Evolutionary conservation across 2,113 vertebrate genomes (phyloP).

Genomic region (Romanogobio albipinnatus): DNA sequence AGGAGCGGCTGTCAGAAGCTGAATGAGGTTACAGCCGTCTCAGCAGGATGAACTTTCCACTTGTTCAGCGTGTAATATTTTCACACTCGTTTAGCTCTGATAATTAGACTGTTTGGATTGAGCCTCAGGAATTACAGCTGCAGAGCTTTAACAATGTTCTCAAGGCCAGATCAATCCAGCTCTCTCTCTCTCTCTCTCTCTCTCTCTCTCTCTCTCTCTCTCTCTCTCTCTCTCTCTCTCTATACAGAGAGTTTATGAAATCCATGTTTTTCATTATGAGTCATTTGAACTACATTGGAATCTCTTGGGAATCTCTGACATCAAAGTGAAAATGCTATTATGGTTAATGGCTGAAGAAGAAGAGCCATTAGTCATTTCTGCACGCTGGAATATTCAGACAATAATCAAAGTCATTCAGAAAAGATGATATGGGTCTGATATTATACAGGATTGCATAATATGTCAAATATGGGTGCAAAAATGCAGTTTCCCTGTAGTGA

Average conservation of each 20-base stretch:
- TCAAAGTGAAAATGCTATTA: background rate
- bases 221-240: too few relatives aligned
- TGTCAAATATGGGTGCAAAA: background rate
- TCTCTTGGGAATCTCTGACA: background rate
- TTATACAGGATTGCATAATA: background rate
- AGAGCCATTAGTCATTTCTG: too few relatives aligned
- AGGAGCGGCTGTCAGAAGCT: background rate
- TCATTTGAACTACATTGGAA: too few relatives aligned
- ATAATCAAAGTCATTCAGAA: background rate
- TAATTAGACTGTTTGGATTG: slow-evolving; percentile 27
- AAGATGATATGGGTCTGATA: background rate
- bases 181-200: too few relatives aligned
- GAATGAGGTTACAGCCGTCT: background rate
- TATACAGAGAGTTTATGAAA: background rate
- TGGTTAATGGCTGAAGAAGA: background rate
- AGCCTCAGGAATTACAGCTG: background rate
- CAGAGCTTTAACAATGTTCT: background rate
- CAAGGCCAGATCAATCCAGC: background rate
- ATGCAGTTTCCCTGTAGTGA: background rate
- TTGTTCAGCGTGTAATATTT: background rate
- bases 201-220: too few relatives aligned
- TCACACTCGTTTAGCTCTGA: slow-evolving; percentile 42
- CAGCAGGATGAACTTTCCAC: background rate
- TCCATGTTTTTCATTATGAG: background rate
- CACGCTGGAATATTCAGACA: background rate